phyloP scores from a whole-genome alignment of 2,888 invertebrate genomes.

The Megamerina dolium region DNA sequence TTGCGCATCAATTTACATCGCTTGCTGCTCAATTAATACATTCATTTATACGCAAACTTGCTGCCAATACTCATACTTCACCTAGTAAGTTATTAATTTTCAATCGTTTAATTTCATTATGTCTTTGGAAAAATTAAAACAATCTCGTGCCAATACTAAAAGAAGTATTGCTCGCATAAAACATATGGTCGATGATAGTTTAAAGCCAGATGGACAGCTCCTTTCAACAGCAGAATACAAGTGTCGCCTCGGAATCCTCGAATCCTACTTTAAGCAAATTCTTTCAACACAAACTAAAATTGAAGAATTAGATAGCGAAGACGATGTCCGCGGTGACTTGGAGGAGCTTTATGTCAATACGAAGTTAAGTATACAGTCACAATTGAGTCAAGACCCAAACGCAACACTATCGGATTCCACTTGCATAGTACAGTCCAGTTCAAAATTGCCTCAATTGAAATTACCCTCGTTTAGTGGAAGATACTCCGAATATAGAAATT shows the following conservation, averaged over 20 bases:
- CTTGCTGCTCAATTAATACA: too few relatives aligned
- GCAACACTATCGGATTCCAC: neutral
- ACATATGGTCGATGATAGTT: too few relatives aligned
- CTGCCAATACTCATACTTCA: too few relatives aligned
- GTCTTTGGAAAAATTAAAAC: too few relatives aligned
- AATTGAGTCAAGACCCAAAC: neutral
- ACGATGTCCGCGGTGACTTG: constrained; percentile 1
- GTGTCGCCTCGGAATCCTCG: constrained; percentile 6
- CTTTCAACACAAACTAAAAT: constrained; percentile 3
- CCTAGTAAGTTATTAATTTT: too few relatives aligned
- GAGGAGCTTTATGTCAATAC: constrained; percentile 3
- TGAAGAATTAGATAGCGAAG: constrained; percentile 3
- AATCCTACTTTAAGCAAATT: constrained; percentile 8
- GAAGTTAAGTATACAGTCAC: neutral
- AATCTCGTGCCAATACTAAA: too few relatives aligned
- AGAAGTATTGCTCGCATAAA: too few relatives aligned
- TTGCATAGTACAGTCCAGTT: neutral
- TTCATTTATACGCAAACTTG: too few relatives aligned
- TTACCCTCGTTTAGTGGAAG: constrained; percentile 5
- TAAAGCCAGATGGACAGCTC: too few relatives aligned
- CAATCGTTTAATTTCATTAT: too few relatives aligned
- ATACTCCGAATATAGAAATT: constrained; percentile 10
- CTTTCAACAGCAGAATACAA: too few relatives aligned
- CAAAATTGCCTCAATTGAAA: constrained; percentile 9
- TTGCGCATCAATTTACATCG: too few relatives aligned